These are phyloP conservation scores for Actenoides lindsayi DNA, from an alignment of 2,113 vertebrate species.

Conservation along the genomic window DNA sequence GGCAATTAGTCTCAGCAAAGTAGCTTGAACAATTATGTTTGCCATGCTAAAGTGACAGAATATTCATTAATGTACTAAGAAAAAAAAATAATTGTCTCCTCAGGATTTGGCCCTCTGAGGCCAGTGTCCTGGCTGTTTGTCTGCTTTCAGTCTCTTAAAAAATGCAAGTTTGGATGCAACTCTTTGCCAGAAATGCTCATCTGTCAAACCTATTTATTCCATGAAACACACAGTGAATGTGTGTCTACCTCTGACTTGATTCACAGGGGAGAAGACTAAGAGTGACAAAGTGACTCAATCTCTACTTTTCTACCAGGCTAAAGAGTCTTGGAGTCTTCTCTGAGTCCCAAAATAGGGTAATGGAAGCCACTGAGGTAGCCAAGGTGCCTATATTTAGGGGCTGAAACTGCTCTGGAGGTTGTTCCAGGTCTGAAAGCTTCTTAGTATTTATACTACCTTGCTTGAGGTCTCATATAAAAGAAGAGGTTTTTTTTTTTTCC, in stretches of 20 bases:
- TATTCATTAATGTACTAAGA: constrained; percentile 11
- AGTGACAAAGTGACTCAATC: not conserved
- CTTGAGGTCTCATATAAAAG: not conserved
- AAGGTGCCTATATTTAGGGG: not conserved
- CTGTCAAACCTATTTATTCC: constrained; percentile 17
- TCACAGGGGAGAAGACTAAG: not conserved
- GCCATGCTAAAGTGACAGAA: constrained; percentile 17
- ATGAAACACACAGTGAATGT: not conserved
- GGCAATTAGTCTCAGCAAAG: constrained; percentile 31
- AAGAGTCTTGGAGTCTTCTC: not conserved
- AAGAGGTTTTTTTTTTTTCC: not conserved
- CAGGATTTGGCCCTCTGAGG: not conserved
- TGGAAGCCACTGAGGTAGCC: not conserved
- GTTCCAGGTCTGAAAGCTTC: not conserved
- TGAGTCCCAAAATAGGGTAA: not conserved
- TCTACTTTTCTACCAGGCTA: not conserved
- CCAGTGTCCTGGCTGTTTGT: not conserved
- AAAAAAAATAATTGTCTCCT: not conserved
- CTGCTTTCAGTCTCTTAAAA: not conserved
- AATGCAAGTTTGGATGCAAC: not conserved
- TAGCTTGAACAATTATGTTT: constrained; percentile 10
- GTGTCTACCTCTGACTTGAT: not conserved
- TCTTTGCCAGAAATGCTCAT: not conserved
- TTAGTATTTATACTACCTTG: not conserved
- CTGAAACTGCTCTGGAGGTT: not conserved